Conservation (phyloP, 2,888 invertebrate species). For the Drosophila hamatofila region DNA sequence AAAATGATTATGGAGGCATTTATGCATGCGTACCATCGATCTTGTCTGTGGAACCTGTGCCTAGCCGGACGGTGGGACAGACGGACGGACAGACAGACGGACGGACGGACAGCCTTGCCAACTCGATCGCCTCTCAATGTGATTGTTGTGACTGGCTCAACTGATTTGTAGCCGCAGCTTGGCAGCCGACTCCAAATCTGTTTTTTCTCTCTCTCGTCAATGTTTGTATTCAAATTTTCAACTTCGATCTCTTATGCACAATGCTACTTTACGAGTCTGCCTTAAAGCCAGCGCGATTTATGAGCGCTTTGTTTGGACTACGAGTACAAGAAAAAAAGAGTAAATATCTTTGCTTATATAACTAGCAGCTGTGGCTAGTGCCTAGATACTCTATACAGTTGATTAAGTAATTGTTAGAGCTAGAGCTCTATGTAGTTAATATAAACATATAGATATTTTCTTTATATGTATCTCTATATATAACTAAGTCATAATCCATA, state of each 20-base stretch:
- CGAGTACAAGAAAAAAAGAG: constrained; percentile 12
- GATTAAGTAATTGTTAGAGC: not conserved
- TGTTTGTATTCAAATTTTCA: constrained; percentile 76
- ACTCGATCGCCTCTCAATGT: constrained; percentile 42
- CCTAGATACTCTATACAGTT: not conserved
- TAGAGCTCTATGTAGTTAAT: not conserved
- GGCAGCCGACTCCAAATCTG: constrained; percentile 38
- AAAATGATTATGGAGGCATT: constrained; percentile 80
- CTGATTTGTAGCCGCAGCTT: constrained; percentile 63
- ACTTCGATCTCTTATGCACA: constrained; percentile 17
- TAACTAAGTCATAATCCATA: not conserved
- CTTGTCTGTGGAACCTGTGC: constrained; percentile 34
- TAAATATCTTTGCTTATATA: constrained; percentile 9
- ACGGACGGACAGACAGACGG: not conserved
- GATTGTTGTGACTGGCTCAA: constrained; percentile 54
- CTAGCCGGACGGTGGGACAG: constrained; percentile 20
- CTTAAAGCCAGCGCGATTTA: constrained; percentile 55
- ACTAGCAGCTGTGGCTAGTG: constrained; percentile 21
- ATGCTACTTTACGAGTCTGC: constrained; percentile 46
- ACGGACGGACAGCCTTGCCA: constrained; percentile 17
- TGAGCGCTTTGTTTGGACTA: constrained; percentile 68
- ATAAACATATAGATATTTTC: not conserved
- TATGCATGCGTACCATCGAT: constrained; percentile 77
- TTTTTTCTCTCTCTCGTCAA: constrained; percentile 42
- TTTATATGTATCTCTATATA: not conserved